Percentiles rank a stretch among this genome's conserved stretches.
Conservation (phyloP, 2,797 vertebrate genomes). For the Diceros bicornis region DNA sequence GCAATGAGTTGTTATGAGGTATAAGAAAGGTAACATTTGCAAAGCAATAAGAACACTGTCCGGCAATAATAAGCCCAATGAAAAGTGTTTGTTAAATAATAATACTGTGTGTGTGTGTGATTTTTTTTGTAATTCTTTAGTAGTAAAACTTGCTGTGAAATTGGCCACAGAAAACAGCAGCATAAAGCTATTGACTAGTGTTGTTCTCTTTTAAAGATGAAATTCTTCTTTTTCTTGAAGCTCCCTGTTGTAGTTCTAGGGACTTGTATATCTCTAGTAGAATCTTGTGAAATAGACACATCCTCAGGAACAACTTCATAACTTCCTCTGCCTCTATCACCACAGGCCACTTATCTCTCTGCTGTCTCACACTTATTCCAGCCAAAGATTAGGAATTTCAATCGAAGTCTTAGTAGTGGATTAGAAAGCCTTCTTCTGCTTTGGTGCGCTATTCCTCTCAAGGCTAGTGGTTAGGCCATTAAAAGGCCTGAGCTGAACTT, state of each 20-base stretch:
- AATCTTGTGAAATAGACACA: constrained; percentile 59
- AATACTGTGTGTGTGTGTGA: not conserved
- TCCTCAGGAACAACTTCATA: not conserved
- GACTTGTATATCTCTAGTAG: not conserved
- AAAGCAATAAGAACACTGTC: not conserved
- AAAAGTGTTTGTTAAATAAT: constrained; percentile 15
- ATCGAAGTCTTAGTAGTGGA: constrained; percentile 51
- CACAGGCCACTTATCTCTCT: not conserved
- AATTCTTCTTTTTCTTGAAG: not conserved
- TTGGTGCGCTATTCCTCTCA: not conserved
- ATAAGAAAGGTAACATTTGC: not conserved
- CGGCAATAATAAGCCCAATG: not conserved
- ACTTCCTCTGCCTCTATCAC: constrained; percentile 3
- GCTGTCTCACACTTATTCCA: constrained; percentile 73
- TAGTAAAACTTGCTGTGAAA: constrained; percentile 7
- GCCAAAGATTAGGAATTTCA: constrained; percentile 62
- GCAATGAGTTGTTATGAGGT: not conserved
- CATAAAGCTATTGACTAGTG: not conserved
- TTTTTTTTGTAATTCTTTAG: not conserved
- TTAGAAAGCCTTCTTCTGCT: constrained; percentile 59
- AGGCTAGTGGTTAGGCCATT: constrained; percentile 46
- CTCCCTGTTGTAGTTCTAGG: not conserved
- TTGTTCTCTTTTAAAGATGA: not conserved
- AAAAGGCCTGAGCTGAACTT: constrained; percentile 64
- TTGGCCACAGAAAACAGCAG: not conserved